Evolutionary conservation across 2,113 vertebrate species (phyloP), one percentile per base, ranked within the genome.

Genomic region (Pseudorectes ferrugineus): DNA sequence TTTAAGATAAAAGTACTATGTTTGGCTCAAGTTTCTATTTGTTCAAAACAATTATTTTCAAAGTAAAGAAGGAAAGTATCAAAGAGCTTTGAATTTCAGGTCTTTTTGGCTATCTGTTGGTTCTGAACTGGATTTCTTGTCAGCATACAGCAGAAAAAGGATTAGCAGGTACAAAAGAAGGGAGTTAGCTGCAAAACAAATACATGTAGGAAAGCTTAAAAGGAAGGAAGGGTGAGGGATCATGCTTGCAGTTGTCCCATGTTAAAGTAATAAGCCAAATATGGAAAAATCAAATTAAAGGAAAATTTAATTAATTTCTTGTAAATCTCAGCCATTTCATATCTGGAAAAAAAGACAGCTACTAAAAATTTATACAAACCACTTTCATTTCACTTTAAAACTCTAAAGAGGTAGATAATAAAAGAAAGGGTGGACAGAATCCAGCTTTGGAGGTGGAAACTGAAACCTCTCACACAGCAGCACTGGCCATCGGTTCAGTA

Each of bases 401-500:
- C 4, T n/a, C 5, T 15, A 14, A 45, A 54, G 40, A 49, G 12
- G 14, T 3, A 29, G 5, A 26, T 5, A 67, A 42, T 25, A n/a
- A 72, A 29, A 42, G 15, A 52, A 80, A 86, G 2, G 0, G 3
- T 28, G 4, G 13, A 15, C 25, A 42, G 23, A 85, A 43, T 13
- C 7, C 35, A 74, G 8, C 6, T 68, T 68, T 38, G 33, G 17
- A 46, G 12, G 7, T 33, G 14, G 10, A 13, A 40, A 35, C n/a
- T 5, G 5, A 10, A 82, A 35, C 45, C 1, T 66, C 29, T 82
- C 33, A 33, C 5, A 31, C 7, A 28, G 11, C 1, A 4, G 5
- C 24, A 8, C 24, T 14, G 13, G 21, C 14, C 12, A n/a, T 40
- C 0, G 0, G 3, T n/a, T 59, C 45, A 61, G 15, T 25, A 12